phyloP scores from a whole-genome alignment of 2,113 vertebrate genomes.

The Muntiacus reevesi region DNA sequence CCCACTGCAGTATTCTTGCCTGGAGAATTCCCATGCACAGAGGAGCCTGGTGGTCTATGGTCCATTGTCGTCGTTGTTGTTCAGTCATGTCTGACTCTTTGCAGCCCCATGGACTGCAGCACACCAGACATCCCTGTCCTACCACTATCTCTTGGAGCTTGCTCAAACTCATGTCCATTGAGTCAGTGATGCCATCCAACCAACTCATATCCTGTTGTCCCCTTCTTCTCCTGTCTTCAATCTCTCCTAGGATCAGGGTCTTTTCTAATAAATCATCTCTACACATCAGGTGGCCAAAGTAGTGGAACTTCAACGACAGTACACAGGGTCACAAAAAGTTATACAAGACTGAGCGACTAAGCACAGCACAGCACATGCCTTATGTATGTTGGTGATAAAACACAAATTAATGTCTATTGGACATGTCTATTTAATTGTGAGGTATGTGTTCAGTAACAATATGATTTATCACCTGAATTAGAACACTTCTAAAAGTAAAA shows the following conservation, averaged over 20 bases:
- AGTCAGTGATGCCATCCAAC: background rate
- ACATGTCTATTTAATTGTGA: background rate
- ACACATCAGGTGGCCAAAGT: background rate
- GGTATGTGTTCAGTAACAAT: background rate
- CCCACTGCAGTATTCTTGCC: background rate
- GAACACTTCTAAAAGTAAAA: constrained; percentile 3
- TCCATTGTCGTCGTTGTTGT: background rate
- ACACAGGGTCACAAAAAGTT: background rate
- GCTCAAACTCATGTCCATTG: background rate
- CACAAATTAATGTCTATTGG: background rate
- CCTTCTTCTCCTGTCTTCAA: background rate
- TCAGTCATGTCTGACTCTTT: background rate
- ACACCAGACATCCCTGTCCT: background rate
- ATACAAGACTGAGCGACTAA: background rate
- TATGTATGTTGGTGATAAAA: background rate
- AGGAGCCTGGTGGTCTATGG: rapidly evolving
- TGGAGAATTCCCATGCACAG: background rate
- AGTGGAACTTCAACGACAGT: background rate
- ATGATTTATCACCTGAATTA: background rate
- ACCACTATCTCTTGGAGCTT: background rate
- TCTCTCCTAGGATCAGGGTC: background rate
- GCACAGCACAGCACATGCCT: background rate
- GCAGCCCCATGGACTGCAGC: background rate
- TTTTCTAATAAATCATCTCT: background rate
- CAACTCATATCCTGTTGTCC: background rate